These are phyloP conservation scores for Syndactyla subalaris DNA, from an alignment of 2,797 vertebrate genomes.

Conservation along the genomic window DNA sequence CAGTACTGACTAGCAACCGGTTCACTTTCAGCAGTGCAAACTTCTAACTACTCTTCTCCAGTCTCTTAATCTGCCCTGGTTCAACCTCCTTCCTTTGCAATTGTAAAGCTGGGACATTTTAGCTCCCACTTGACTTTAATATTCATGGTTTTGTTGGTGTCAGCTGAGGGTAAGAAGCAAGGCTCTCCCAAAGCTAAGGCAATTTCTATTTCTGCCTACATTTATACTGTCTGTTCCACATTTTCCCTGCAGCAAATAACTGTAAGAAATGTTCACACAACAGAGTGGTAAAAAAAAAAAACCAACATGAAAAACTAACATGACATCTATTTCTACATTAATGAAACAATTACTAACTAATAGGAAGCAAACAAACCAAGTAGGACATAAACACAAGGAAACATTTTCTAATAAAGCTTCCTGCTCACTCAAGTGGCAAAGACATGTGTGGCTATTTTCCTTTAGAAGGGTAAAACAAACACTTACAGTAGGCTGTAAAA, in stretches of 20 bases:
- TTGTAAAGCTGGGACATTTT: not conserved
- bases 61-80: not conserved
- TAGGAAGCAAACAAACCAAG: conserved; percentile 2
- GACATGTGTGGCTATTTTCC: not conserved
- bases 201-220: not conserved
- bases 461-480: not conserved
- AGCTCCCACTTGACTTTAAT: not conserved
- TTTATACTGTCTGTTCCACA: not conserved
- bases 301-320: not conserved
- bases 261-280: not conserved
- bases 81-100: not conserved
- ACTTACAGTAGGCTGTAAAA: not conserved
- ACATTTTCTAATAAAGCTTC: not conserved
- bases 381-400: not conserved
- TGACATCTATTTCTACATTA: not conserved
- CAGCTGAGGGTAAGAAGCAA: not conserved
- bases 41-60: not conserved
- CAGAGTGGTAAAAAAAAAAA: not conserved
- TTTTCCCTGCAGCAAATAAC: not conserved
- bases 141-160: not conserved
- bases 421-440: not conserved
- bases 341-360: conserved; percentile 36
- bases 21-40: not conserved
- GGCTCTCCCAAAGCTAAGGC: not conserved
- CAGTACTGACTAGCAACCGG: not conserved